Conservation (phyloP, 2,797 vertebrate genomes). For the Rhynchonycteris naso region DNA sequence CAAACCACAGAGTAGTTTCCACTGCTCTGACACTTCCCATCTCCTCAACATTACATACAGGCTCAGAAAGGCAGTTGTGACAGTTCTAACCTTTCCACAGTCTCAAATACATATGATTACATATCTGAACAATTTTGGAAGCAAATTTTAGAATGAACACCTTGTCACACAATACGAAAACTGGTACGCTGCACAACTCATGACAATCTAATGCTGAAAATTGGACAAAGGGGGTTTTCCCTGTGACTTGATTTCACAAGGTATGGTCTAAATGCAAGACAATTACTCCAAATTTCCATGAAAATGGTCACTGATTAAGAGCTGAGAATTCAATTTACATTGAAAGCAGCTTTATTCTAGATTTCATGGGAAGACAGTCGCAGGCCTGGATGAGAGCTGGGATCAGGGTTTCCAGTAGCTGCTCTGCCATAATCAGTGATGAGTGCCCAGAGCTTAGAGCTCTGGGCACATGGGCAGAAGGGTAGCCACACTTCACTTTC, state of each 20-base stretch:
- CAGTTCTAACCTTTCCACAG: constrained; percentile 44
- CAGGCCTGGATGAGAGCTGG: background rate
- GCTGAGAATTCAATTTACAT: constrained; percentile 46
- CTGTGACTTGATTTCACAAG: background rate
- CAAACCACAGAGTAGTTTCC: constrained; percentile 19
- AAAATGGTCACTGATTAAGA: constrained; percentile 39
- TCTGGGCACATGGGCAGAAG: background rate
- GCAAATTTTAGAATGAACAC: constrained; percentile 16
- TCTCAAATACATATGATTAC: constrained; percentile 50
- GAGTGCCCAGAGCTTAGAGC: background rate
- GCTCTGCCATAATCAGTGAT: background rate
- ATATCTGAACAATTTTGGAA: constrained; percentile 33
- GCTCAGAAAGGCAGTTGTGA: constrained; percentile 51
- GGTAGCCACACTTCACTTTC: background rate
- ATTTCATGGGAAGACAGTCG: background rate
- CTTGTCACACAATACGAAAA: constrained; percentile 52
- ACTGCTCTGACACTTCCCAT: background rate
- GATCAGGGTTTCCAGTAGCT: background rate
- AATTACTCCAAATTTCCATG: background rate
- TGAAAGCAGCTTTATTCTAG: constrained; percentile 19
- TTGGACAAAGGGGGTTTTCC: background rate
- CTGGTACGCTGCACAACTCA: background rate
- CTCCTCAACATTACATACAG: constrained; percentile 28
- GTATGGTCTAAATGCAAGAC: background rate
- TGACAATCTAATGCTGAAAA: constrained; percentile 7